These are phyloP conservation scores for Oriolus oriolus DNA, from an alignment of 2,113 vertebrate species.

Conservation along the genomic window DNA sequence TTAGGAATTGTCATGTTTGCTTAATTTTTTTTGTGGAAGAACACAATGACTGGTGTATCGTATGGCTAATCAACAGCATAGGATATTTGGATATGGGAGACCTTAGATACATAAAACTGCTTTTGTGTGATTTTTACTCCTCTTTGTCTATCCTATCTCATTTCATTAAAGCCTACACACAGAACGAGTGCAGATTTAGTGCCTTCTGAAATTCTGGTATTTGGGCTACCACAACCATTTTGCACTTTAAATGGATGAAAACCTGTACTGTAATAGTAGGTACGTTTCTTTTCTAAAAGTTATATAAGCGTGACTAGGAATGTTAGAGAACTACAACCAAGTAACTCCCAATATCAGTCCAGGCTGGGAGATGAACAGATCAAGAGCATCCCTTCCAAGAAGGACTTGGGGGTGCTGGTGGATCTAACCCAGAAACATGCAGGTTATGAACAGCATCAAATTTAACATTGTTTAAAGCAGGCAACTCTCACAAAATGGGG, in stretches of 20 bases:
- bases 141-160: background rate
- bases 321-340: background rate
- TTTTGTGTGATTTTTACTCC: background rate
- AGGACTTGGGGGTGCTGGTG: too few species aligned
- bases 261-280: background rate
- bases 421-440: background rate
- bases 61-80: background rate
- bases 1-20: background rate
- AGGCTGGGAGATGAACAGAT: accelerated
- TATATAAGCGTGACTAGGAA: background rate
- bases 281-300: background rate
- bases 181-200: background rate
- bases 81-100: background rate
- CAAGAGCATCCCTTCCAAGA: accelerated
- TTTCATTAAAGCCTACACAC: background rate
- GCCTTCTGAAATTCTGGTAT: background rate
- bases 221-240: background rate
- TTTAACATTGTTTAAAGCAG: background rate
- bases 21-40: background rate
- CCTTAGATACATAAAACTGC: background rate
- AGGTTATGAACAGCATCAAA: background rate
- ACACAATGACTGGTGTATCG: background rate
- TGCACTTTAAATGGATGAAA: background rate
- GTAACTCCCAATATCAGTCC: background rate
- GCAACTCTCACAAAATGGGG: background rate